phyloP scores from a whole-genome alignment of 2,113 vertebrate genomes.

The Myanophis thanlyinensis region DNA sequence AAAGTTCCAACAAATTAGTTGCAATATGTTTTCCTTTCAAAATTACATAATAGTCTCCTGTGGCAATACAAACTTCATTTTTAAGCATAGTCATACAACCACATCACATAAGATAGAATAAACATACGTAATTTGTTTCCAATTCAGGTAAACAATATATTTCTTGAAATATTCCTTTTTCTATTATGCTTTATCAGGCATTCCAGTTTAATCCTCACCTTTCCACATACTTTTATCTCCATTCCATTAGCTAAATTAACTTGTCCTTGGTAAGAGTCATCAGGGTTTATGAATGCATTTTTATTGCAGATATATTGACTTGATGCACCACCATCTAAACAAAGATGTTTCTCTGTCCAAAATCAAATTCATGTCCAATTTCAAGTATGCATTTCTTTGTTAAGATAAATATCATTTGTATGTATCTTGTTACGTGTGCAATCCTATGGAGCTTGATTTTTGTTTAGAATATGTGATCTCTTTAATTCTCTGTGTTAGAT shows the following conservation, averaged over 20 bases:
- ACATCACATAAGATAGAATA: background rate
- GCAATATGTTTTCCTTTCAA: background rate
- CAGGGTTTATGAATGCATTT: background rate
- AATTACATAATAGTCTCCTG: background rate
- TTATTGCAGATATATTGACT: background rate
- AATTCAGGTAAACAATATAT: background rate
- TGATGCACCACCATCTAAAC: background rate
- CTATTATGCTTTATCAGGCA: background rate
- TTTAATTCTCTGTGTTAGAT: background rate
- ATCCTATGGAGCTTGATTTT: background rate
- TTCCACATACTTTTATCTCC: background rate
- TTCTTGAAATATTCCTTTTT: background rate
- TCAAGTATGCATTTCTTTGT: background rate
- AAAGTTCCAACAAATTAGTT: background rate
- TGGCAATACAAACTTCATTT: background rate
- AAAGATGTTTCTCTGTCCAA: background rate
- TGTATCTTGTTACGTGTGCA: background rate
- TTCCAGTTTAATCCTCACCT: background rate
- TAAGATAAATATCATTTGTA: background rate
- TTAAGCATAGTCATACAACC: background rate
- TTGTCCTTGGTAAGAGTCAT: background rate
- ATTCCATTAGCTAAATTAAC: background rate
- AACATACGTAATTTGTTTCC: background rate
- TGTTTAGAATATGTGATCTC: background rate
- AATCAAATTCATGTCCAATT: background rate